Evolutionary conservation across 2,888 invertebrate genomes (phyloP), one percentile per base, ranked within the genome.

Genomic region (Athrips mouffetella): DNA sequence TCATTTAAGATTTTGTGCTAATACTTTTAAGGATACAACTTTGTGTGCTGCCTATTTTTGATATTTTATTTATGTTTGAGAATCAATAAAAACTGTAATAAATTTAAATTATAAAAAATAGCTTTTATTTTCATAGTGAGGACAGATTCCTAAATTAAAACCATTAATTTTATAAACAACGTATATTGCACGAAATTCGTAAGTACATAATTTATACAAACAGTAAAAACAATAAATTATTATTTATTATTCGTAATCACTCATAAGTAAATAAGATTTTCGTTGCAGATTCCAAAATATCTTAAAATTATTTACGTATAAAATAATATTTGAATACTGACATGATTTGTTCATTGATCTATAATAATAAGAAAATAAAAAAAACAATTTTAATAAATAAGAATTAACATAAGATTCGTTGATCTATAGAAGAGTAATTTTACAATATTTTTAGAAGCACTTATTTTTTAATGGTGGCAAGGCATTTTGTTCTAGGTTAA

Each of bases 331-430:
- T 51, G 48, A 60, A 59, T 56, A 59, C 57, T 59, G 60, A 53
- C 49, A 55, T 55, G 51, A 59, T 61, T 62, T 62, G 62, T 62
- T 62, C 57, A 41, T 49, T 42, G 31, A 27, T 46, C n/a, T 11
- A 31, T 11, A 37, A 21, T 21, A n/a, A 11, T 2, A 5, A 21
- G 11, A 11, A 18, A 35, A 18, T 13, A 4, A 29, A 47, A 27
- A 18, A 5, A 39, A 46, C 5, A 23, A 20, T 15, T 25, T n/a
- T 11, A 20, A 40, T 23, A 23, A 13, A 40, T 20, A 13, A 23
- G 18, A 18, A 13, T n/a, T n/a, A n/a, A 33, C 33, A 33, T 33
- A 33, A 33, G 33, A 33, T 33, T 33, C 16, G 33, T 33, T 33
- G n/a, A n/a, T n/a, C n/a, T n/a, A n/a, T n/a, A n/a, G n/a, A n/a